These are phyloP conservation scores for Clivina fossor DNA, from an alignment of 2,888 invertebrate genomes.

Conservation along the genomic window DNA sequence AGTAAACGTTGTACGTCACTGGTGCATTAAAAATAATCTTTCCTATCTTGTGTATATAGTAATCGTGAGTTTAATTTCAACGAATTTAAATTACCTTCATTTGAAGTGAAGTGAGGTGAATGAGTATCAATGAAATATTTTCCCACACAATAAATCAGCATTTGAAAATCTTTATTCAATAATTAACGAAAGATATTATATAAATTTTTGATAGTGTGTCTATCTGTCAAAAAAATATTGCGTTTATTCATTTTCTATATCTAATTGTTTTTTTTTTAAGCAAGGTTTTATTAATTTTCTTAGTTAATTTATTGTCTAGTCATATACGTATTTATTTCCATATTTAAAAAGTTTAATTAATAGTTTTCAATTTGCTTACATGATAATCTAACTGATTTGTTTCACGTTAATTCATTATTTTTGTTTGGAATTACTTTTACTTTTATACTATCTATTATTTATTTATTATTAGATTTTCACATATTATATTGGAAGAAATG, in stretches of 20 bases:
- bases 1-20: too few species aligned
- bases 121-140: neutral
- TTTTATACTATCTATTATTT: too few species aligned
- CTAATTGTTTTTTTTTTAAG: neutral
- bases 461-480: too few species aligned
- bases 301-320: neutral
- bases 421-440: too few species aligned
- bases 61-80: slow-evolving; percentile 1
- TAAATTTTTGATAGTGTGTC: neutral
- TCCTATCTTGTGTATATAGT: too few species aligned
- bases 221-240: too few species aligned
- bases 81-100: neutral
- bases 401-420: too few species aligned
- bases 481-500: too few species aligned
- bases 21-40: too few species aligned
- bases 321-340: neutral
- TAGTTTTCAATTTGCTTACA: neutral
- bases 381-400: too few species aligned
- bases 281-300: neutral
- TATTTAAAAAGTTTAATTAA: neutral
- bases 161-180: neutral
- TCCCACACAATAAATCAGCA: slow-evolving; percentile 1
- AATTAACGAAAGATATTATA: neutral
- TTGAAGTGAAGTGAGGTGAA: too few species aligned
- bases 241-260: neutral